These are phyloP conservation scores for Hippocampus mohnikei DNA, from an alignment of 2,113 vertebrate genomes.

Conservation along the genomic window DNA sequence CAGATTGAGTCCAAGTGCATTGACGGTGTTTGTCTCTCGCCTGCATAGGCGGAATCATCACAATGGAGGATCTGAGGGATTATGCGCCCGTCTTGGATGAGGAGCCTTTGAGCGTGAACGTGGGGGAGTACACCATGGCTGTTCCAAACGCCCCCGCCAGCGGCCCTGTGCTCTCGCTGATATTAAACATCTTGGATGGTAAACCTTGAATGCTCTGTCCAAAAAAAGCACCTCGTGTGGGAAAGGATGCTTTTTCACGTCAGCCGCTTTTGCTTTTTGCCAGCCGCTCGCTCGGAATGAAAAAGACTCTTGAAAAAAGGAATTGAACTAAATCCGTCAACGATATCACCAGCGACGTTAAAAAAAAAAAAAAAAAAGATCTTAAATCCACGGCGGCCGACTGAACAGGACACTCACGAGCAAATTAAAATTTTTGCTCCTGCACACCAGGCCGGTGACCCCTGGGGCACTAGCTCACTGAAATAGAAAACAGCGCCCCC, in stretches of 20 bases:
- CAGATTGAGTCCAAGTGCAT: conserved; percentile 27
- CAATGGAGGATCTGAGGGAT: conserved; percentile 78
- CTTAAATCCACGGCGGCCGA: too few relatives aligned
- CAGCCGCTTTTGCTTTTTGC: conserved; percentile 18
- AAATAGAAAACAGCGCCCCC: too few relatives aligned
- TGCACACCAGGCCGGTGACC: too few relatives aligned
- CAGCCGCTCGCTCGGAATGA: background rate
- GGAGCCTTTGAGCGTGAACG: conserved; percentile 67
- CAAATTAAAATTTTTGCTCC: too few relatives aligned
- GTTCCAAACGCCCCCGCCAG: conserved; percentile 82
- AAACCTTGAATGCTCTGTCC: conserved; percentile 46
- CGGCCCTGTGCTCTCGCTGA: conserved; percentile 86
- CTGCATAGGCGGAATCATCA: conserved; percentile 85
- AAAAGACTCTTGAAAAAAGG: conserved; percentile 7
- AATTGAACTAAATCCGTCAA: too few relatives aligned
- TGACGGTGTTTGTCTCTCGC: conserved; percentile 31
- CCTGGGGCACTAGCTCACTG: too few relatives aligned
- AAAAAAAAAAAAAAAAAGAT: too few relatives aligned
- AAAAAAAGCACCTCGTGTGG: conserved; percentile 44
- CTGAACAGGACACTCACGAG: too few relatives aligned
- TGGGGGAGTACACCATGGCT: conserved; percentile 79
- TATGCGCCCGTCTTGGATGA: conserved; percentile 78
- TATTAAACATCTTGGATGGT: conserved; percentile 92
- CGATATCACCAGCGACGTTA: too few relatives aligned
- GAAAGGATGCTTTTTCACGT: conserved; percentile 37